Evolutionary conservation across 2,888 invertebrate species (phyloP).

Genomic region (Lycocerus yunnanus): DNA sequence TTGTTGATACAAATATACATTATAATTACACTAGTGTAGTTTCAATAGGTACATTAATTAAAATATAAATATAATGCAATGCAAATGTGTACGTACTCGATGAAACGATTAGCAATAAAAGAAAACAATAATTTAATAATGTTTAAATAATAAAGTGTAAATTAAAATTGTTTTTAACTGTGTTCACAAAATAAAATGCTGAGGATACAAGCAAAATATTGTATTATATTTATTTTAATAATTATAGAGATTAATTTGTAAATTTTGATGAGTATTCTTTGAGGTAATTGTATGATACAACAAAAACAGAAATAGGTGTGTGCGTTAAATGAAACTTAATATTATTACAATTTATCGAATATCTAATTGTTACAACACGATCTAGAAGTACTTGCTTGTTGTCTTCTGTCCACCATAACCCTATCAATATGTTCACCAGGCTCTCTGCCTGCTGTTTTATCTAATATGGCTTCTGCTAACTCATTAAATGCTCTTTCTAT

Average conservation of each 20-base stretch:
- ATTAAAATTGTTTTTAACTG: not conserved
- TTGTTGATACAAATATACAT: not conserved
- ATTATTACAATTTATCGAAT: not conserved
- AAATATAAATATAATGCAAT: not conserved
- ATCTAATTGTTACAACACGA: conserved; percentile 58
- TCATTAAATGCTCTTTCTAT: conserved; percentile 95
- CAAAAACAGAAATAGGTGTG: not conserved
- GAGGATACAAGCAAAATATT: not conserved
- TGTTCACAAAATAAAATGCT: not conserved
- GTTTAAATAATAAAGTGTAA: not conserved
- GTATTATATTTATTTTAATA: not conserved
- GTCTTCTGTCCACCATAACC: conserved; percentile 75
- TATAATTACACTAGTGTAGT: not conserved
- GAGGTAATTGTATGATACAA: not conserved
- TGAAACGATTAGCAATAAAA: not conserved
- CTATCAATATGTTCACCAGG: conserved; percentile 75
- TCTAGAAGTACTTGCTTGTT: conserved; percentile 65
- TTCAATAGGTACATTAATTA: not conserved
- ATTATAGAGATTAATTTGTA: not conserved
- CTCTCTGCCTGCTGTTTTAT: conserved; percentile 85
- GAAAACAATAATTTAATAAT: not conserved
- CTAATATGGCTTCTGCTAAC: conserved; percentile 91
- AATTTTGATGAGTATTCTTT: not conserved
- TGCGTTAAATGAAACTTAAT: not conserved
- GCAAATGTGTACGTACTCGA: not conserved